Evolutionary conservation across 2,797 vertebrate species (phyloP), one percentile per base, ranked within the genome.

Genomic region (Numenius phaeopus): DNA sequence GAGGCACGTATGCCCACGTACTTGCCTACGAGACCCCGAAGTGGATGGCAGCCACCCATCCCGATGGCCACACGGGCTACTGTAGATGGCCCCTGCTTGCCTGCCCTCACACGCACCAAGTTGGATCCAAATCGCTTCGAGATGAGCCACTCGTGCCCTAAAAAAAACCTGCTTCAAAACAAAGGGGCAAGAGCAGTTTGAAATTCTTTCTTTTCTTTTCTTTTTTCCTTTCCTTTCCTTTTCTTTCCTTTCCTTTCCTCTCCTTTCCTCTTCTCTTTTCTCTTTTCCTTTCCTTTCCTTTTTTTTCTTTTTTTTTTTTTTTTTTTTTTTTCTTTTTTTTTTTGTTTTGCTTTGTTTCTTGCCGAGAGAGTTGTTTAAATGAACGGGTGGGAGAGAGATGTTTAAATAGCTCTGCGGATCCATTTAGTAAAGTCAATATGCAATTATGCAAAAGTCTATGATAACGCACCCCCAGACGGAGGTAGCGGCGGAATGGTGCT

Each of bases 371-470:
- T 82, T 82, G 76, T 89, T 96, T 88, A 83, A 37, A 37, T 37
- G 34, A 37, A 37, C 29, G 29, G 71, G 24, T 89, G 91, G 92
- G 64, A 73, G 69, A 80, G 40, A 32, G n/a, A 64, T 81, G 69
- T 80, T 92, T 89, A 78, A 85, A 90, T 14, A 93, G 85, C 75
- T 96, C 47, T 70, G 87, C 67, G 22, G 72, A 92, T 83, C 94
- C 92, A 37, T 96, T 97, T 91, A 77, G 72, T 59, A 92, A 96
- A 97, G 96, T 96, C 96, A 94, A 83, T 73, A 87, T 54, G 92
- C 96, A 93, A 81, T 96, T 94, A 89, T 90, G 94, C 95, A 86
- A 57, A 97, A 81, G 54, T 29, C 57, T n/a, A 1, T 29, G 84
- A 82, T 84, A 66, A 85, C 10, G 79, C 69, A 80, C 46, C 62